Evolutionary conservation across 2,113 vertebrate genomes (phyloP).

Genomic region (Chaenocephalus aceratus): DNA sequence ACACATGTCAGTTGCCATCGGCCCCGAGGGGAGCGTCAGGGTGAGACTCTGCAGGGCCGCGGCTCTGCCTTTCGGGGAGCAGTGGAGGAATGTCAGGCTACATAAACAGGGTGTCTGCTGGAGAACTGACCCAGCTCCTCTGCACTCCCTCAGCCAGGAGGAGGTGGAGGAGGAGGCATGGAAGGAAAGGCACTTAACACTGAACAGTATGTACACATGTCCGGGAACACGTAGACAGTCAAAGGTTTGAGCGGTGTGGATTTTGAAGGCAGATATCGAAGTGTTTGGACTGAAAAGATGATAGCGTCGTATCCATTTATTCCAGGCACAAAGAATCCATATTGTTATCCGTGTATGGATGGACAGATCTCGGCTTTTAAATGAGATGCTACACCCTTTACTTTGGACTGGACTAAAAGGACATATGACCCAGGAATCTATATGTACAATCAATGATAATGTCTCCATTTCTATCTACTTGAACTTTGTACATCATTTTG

Average conservation of each 20-base stretch:
- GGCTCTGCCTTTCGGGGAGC: slow-evolving; percentile 26
- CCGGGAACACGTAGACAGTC: slow-evolving; percentile 30
- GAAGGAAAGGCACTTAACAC: slow-evolving; percentile 50
- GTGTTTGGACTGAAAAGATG: background rate
- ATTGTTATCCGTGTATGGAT: background rate
- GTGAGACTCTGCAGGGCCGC: slow-evolving; percentile 63
- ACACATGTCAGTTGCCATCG: slow-evolving; percentile 41
- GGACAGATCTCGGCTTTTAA: background rate
- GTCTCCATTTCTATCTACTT: too few relatives aligned
- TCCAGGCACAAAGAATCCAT: background rate
- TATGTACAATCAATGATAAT: too few relatives aligned
- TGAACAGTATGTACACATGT: slow-evolving; percentile 52
- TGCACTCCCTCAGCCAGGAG: slow-evolving; percentile 39
- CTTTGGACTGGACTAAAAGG: background rate
- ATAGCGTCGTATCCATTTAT: background rate
- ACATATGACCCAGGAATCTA: too few relatives aligned
- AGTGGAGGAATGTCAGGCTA: slow-evolving; percentile 71
- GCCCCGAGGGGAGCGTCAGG: slow-evolving; percentile 35
- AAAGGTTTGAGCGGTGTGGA: slow-evolving; percentile 16
- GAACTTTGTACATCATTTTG: too few relatives aligned
- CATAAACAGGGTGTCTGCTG: slow-evolving; percentile 74
- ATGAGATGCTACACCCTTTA: background rate
- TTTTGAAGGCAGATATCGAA: slow-evolving; percentile 2
- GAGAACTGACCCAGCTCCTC: slow-evolving; percentile 55
- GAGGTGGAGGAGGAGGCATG: background rate